A percentile compares a stretch with the other conserved stretches of the same genome.
Evolutionary conservation across 2,113 vertebrate species (phyloP).

Genomic region (Cyanistes caeruleus): DNA sequence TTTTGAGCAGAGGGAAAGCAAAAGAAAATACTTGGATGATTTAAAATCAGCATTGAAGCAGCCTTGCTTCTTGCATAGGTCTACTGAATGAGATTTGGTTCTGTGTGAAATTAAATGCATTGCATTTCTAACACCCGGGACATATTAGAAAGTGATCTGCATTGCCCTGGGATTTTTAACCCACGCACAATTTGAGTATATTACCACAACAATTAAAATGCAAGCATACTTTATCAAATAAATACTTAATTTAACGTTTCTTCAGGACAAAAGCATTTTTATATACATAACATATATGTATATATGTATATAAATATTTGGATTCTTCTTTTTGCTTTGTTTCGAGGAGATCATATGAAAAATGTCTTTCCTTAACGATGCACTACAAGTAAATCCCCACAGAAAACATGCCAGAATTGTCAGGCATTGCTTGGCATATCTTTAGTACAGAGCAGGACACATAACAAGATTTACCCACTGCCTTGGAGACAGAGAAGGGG

Average conservation of each 20-base stretch:
- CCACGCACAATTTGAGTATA: conserved; percentile 14
- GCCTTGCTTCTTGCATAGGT: conserved; percentile 5
- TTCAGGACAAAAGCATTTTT: not conserved
- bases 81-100: conserved; percentile 60
- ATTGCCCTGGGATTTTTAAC: conserved; percentile 48
- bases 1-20: not conserved
- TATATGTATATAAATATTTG: not conserved
- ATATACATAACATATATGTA: not conserved
- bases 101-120: conserved; percentile 59
- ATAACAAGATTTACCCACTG: conserved; percentile 62
- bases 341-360: not conserved
- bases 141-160: conserved; percentile 48
- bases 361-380: conserved; percentile 34
- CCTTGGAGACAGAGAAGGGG: conserved; percentile 55
- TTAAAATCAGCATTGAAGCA: conserved; percentile 36
- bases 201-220: conserved; percentile 53
- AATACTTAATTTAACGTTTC: not conserved
- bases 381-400: conserved; percentile 24
- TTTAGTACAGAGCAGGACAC: conserved; percentile 71
- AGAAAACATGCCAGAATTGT: conserved; percentile 59
- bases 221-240: not conserved
- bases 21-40: conserved; percentile 21
- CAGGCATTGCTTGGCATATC: conserved; percentile 66
- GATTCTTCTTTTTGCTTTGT: conserved; percentile 10
- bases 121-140: conserved; percentile 39